Base-by-base conservation (phyloP, 2,888 invertebrate genomes). In the Amblyteles armatorius region DNA sequence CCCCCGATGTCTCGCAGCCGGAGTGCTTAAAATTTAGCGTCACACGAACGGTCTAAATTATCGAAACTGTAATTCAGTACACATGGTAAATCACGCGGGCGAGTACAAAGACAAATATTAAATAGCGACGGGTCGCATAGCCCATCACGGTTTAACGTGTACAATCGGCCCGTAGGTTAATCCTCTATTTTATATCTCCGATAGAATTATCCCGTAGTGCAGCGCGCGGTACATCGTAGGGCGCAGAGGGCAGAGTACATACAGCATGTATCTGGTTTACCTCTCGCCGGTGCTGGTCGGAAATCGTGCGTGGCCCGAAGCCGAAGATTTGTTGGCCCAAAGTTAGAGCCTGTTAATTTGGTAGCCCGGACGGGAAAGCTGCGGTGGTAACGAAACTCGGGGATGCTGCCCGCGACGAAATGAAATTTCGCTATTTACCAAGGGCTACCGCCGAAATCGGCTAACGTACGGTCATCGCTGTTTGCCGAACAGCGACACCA, bases 361-460 rank as follows among this genome's bases (percentile, higher is more conserved):
- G 85, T 40, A 76, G 29, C 13, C 19, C 26, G 22, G 63, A 50
- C 19, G 26, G 60, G 60, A 19, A 74, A 57, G 16, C 22, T 79
- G 82, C 19, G 65, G 67, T 69, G 73, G 63, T 82, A 26, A 50
- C 76, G 85, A 68, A 79, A 80, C 84, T 85, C 60, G 29, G 68
- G 79, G 72, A 44, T 79, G 82, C 76, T 76, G 83, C 19, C 55
- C 79, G 60, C 82, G 83, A 80, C 86, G 76, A 88, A 88, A 88
- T 88, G 85, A 88, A 87, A 88, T 88, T 88, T 88, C 77, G 82
- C 87, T 87, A 87, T 87, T 88, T 87, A 86, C 86, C 86, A 87
- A 86, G 67, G 86, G 86, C 71, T 76, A 85, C 88, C 82, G 74
- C 87, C 76, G 26, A 88, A 86, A 88, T 87, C 85, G 84, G 86